Evolutionary conservation across 2,797 vertebrate genomes (phyloP).

Genomic region (Gallinago stenura): DNA sequence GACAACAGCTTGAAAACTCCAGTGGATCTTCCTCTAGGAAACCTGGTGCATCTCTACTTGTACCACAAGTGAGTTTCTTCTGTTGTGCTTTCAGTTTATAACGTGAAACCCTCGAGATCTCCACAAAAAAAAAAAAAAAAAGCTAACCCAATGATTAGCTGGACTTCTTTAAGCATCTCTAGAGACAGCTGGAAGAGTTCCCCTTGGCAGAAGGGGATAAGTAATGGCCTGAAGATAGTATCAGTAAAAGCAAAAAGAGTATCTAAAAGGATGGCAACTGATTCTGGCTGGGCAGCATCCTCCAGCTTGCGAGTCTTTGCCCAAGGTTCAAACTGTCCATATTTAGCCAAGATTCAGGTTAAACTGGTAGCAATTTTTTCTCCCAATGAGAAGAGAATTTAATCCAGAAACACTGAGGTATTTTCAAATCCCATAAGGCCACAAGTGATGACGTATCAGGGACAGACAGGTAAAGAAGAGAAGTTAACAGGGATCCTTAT

Average conservation of each 20-base stretch:
- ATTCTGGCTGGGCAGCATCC: neutral
- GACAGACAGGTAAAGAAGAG: neutral
- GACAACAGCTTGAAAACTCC: neutral
- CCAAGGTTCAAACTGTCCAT: neutral
- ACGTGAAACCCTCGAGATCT: accelerated
- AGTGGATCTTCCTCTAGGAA: neutral
- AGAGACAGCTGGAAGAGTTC: neutral
- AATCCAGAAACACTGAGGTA: neutral
- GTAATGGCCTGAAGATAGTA: neutral
- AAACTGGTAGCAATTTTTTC: neutral
- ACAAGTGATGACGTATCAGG: neutral
- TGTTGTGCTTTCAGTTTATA: neutral
- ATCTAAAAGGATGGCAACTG: neutral
- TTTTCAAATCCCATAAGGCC: neutral
- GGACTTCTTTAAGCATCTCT: neutral
- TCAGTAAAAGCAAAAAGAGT: neutral
- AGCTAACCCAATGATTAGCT: neutral
- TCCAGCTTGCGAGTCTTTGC: neutral
- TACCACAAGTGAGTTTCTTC: neutral
- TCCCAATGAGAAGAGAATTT: neutral
- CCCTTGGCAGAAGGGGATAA: neutral
- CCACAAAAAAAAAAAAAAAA: neutral
- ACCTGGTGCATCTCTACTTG: neutral
- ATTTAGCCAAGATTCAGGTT: neutral
- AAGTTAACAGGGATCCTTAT: neutral